These are phyloP conservation scores for Podarcis cretensis DNA, from an alignment of 2,113 vertebrate genomes.

Conservation along the genomic window DNA sequence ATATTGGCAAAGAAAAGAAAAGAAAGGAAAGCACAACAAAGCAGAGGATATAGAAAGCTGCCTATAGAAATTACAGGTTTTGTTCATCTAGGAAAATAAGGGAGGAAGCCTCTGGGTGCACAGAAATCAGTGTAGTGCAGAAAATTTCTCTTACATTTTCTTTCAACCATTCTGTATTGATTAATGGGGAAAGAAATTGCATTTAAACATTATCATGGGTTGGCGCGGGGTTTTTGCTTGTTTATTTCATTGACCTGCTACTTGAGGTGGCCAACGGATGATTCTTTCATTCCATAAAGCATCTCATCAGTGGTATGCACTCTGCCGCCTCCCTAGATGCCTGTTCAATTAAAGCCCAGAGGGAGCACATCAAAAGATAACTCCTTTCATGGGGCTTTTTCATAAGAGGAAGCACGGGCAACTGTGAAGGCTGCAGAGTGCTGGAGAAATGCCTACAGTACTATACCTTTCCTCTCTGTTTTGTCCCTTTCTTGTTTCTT, in stretches of 20 bases:
- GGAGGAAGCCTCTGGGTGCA: neutral
- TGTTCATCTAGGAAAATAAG: neutral
- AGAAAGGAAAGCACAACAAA: conserved; percentile 30
- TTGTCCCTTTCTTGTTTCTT: neutral
- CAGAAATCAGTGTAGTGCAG: no score
- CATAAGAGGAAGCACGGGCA: neutral
- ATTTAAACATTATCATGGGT: no score
- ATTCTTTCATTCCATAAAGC: no score
- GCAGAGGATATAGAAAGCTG: neutral
- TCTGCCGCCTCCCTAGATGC: no score
- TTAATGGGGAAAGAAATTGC: no score
- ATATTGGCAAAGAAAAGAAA: conserved; percentile 33
- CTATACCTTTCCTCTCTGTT: neutral
- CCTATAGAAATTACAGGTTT: neutral
- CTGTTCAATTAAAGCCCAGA: neutral
- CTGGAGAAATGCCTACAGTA: neutral
- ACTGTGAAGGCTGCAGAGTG: neutral
- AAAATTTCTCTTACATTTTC: no score
- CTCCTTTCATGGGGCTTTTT: neutral
- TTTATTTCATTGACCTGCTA: no score
- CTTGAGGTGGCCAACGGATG: no score
- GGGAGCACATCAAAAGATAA: neutral
- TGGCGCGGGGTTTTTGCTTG: no score
- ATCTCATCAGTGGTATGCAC: no score
- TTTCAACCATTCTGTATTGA: no score